Percentiles rank a stretch among this genome's conserved stretches.
These are phyloP conservation scores for Rallus crepitans DNA, from an alignment of 2,797 vertebrate genomes.

Conservation along the genomic window DNA sequence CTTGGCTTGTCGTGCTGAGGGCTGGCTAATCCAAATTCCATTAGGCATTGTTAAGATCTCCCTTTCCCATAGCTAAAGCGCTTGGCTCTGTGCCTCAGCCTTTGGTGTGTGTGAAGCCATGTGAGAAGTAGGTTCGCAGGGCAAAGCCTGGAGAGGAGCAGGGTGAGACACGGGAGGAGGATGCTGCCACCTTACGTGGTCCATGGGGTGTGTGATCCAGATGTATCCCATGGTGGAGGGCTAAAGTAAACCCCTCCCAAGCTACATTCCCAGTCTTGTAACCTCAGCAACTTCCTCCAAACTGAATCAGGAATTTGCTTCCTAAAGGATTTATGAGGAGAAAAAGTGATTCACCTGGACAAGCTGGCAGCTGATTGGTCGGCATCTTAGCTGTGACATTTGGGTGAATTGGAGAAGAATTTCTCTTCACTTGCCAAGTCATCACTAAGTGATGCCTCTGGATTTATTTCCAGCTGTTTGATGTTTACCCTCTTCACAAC, in stretches of 20 bases:
- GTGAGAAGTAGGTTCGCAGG: neutral
- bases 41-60: constrained; percentile 11
- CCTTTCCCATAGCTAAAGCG: neutral
- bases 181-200: neutral
- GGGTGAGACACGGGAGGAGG: neutral
- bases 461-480: neutral
- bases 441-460: neutral
- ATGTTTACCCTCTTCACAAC: neutral
- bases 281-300: neutral
- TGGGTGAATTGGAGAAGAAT: neutral
- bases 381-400: neutral
- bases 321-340: neutral
- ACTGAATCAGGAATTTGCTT: neutral
- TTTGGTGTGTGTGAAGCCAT: neutral
- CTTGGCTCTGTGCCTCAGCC: neutral
- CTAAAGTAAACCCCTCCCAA: neutral
- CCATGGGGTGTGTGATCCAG: fast-evolving
- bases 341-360: neutral
- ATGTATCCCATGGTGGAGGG: fast-evolving
- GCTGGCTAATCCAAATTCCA: constrained; percentile 28
- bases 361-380: neutral
- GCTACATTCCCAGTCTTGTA: neutral
- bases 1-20: neutral
- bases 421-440: neutral
- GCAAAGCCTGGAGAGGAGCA: neutral